A percentile compares a stretch with the other conserved stretches of the same genome.
Evolutionary conservation across 2,113 vertebrate genomes (phyloP).

Genomic region (Arizona elegans): DNA sequence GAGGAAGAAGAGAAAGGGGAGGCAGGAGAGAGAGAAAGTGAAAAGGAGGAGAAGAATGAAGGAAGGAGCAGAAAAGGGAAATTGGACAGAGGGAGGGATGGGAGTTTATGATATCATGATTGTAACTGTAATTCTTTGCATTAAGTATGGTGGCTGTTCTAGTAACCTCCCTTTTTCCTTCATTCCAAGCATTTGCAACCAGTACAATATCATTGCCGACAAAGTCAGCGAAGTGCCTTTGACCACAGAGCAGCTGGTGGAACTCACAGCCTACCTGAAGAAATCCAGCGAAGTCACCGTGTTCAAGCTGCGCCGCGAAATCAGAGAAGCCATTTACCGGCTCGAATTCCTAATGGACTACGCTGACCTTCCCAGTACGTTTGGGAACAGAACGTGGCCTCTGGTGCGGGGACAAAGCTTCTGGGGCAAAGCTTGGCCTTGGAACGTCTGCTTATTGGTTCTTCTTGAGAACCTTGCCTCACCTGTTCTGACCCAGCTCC

Average conservation of each 20-base stretch:
- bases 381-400: background rate
- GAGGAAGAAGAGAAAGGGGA: background rate
- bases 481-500: too few species aligned
- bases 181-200: slow-evolving; percentile 78
- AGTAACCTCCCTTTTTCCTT: slow-evolving; percentile 3
- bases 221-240: slow-evolving; percentile 72
- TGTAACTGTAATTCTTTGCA: background rate
- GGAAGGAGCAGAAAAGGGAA: background rate
- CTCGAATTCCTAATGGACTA: slow-evolving; percentile 83
- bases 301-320: slow-evolving; percentile 73
- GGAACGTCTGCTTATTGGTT: background rate
- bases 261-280: slow-evolving; percentile 72
- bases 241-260: slow-evolving; percentile 79
- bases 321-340: slow-evolving; percentile 69
- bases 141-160: background rate
- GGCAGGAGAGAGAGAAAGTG: background rate
- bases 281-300: slow-evolving; percentile 78
- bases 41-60: background rate
- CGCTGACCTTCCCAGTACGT: slow-evolving; percentile 78
- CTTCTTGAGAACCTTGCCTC: background rate
- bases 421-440: background rate
- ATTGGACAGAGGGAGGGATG: background rate
- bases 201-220: slow-evolving; percentile 76
- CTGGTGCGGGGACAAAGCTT: background rate
- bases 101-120: background rate